phyloP scores from a whole-genome alignment of 2,797 vertebrate genomes.

The Pseudochirops corinnae region DNA sequence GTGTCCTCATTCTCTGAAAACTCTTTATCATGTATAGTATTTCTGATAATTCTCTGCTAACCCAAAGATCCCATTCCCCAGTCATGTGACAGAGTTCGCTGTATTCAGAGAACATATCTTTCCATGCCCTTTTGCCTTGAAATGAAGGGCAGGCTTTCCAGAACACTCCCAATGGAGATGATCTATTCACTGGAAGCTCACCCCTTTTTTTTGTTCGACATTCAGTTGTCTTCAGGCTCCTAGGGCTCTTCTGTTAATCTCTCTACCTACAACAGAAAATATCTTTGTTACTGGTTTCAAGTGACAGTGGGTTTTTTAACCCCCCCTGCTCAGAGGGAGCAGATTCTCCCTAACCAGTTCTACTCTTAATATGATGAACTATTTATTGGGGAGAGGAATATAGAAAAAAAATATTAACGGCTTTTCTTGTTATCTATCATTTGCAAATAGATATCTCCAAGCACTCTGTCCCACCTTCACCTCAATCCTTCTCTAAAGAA shows the following conservation, averaged over 20 bases:
- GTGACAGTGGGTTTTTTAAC: background rate
- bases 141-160: constrained; percentile 37
- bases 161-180: constrained; percentile 31
- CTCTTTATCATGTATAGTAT: constrained; percentile 10
- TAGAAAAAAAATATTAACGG: background rate
- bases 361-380: constrained; percentile 21
- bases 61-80: constrained; percentile 43
- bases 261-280: constrained; percentile 65
- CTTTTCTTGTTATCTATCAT: background rate
- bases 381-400: background rate
- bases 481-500: background rate
- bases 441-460: background rate
- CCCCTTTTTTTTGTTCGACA: constrained; percentile 57
- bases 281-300: constrained; percentile 62
- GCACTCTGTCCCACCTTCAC: background rate
- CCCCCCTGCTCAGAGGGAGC: constrained; percentile 6
- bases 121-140: constrained; percentile 60
- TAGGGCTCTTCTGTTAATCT: constrained; percentile 53
- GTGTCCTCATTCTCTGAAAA: constrained; percentile 73
- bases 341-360: constrained; percentile 17
- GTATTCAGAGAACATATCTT: constrained; percentile 47
- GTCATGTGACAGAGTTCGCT: constrained; percentile 51
- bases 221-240: constrained; percentile 65
- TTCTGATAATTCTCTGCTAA: constrained; percentile 20
- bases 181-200: constrained; percentile 45